Base-by-base conservation (phyloP, 2,113 vertebrate species). In the Noturus placidus region DNA sequence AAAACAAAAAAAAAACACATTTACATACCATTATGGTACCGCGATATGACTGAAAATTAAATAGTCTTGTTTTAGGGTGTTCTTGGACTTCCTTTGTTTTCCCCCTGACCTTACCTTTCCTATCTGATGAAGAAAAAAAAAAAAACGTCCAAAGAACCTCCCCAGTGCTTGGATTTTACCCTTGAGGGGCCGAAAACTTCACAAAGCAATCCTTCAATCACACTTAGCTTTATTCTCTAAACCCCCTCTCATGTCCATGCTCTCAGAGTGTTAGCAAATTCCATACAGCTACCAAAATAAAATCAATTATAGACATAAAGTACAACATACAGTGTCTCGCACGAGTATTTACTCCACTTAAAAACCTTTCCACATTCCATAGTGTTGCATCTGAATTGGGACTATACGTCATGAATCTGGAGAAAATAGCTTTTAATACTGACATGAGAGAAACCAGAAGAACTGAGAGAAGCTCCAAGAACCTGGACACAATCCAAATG, bases 201-300 rank as follows among this genome's bases (percentile, higher is more conserved):
- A 94, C 92, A 94, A 95, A 93, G 91, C 93, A 93, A 92, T 82
- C 90, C 91, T 90, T 92, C 88, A 92, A 90, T 91, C 91, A 88
- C 76, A 78, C 87, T 86, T 80, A 82, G 83, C 74, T 65, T 83
- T 56, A 54, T 86, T 80, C 63, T n/a, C 20, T 25, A 14, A 67
- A 35, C 84, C 87, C 19, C 14, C 80, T 76, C 86, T 87, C 82
- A 79, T 61, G 89, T 83, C 87, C 90, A 85, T 89, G 87, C 90
- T 94, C 94, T 94, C 91, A 91, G 93, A 92, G 93, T 82, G 92
- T 61, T 93, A 92, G 92, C 85, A 54, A 3, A 54, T 14, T 15
- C 52, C 52, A 2, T 54, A 14, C 52, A 13, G 2, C 52, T 14
- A 54, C 52, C 52, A 14, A 54, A 54, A 54, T 54, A 15, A 54